Evolutionary conservation across 2,888 invertebrate species (phyloP), one percentile per base, ranked within the genome.

Genomic region (Drosophila suboccidentalis): DNA sequence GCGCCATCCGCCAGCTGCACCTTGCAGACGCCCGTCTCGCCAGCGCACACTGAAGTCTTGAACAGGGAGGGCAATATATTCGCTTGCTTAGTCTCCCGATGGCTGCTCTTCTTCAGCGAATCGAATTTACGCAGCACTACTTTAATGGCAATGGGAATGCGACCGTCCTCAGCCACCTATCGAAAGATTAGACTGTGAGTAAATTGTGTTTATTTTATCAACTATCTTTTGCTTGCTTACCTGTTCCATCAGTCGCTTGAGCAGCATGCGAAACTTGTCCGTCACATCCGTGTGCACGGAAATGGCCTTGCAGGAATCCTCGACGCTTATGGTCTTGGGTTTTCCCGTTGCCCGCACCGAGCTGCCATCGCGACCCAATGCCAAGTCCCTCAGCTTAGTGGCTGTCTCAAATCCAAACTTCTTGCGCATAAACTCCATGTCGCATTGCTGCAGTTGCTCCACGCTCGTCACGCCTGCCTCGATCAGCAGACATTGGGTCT

Each of bases 271-370:
- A 79, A 97, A 94, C 82, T 96, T 96, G 34, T 95, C 95, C 88
- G 95, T 95, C 3, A 96, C 96, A 90, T 97, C 96, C 64, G 94
- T 95, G 81, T 95, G 95, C 3, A 95, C 94, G 78, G 95, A 95
- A 55, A 96, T 95, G 64, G 95, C 95, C 84, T 95, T 95, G 91
- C 96, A 96, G 65, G 96, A 95, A 91, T 97, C 97, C 90, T 97
- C 97, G 69, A 97, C 92, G 19, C 97, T 96, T 86, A 97, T 96
- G 71, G 95, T 96, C 91, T 96, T 96, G 13, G 97, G 97, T 89
- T 95, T 95, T 4, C 96, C 96, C 41, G 95, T 95, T 66, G 95
- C 94, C 86, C 96, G 96, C 1, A 97, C 96, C 55, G 94, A 93
- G 72, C 95, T 94, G 75, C 94, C 94, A 91, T 97, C 97, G 66